Evolutionary conservation across 2,113 vertebrate species (phyloP).

Genomic region (Arvicanthis niloticus): DNA sequence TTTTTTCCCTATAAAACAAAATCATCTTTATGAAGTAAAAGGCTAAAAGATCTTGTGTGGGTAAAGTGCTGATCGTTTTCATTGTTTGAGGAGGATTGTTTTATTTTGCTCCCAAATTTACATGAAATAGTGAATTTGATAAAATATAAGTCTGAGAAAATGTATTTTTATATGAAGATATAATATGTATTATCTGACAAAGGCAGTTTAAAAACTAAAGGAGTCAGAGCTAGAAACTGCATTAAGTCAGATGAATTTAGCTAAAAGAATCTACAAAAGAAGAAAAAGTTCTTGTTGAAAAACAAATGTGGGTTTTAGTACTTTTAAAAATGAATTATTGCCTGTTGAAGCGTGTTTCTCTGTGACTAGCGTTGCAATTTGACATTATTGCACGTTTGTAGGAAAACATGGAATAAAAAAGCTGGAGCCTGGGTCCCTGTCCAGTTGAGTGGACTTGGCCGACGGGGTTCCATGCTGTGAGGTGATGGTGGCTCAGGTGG

Average conservation of each 20-base stretch:
- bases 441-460: not conserved
- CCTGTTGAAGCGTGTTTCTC: constrained; percentile 44
- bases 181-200: not conserved
- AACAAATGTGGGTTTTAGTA: constrained; percentile 66
- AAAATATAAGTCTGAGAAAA: constrained; percentile 5
- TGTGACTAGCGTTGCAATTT: not conserved
- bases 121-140: not conserved
- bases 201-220: not conserved
- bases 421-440: not conserved
- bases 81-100: constrained; percentile 33
- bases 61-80: constrained; percentile 22
- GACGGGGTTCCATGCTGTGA: not conserved
- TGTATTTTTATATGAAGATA: constrained; percentile 51
- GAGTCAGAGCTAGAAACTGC: not conserved
- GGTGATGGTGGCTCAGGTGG: not conserved
- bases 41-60: not conserved
- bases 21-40: constrained; percentile 39
- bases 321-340: constrained; percentile 67
- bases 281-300: constrained; percentile 50
- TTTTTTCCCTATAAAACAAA: not conserved
- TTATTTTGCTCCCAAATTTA: not conserved
- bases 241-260: constrained; percentile 38
- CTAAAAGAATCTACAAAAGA: constrained; percentile 12
- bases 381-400: constrained; percentile 36
- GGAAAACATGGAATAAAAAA: not conserved